Evolutionary conservation across 1,140 invertebrate genomes (phyloP).

Genomic region (Octopus bimaculoides): DNA sequence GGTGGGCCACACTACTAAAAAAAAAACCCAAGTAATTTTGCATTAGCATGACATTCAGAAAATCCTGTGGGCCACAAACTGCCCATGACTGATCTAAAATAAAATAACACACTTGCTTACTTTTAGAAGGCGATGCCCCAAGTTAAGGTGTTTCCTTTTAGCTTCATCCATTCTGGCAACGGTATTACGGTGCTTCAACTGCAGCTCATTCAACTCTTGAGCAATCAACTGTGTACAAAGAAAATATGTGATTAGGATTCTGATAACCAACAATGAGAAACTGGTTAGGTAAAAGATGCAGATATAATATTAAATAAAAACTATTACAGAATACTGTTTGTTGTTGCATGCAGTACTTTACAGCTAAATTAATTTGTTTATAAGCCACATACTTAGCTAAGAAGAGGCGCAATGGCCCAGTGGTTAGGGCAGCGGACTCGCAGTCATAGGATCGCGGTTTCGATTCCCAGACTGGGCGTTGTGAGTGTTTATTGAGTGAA

Average conservation of each 20-base stretch:
- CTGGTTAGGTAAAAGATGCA: neutral
- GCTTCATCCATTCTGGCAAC: slow-evolving; percentile 73
- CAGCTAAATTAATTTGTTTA: too few species aligned
- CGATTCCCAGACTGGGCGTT: too few species aligned
- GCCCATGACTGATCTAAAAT: neutral
- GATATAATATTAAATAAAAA: neutral
- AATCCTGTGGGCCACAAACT: neutral
- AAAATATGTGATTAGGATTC: neutral
- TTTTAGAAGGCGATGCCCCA: slow-evolving; percentile 75
- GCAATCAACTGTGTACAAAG: slow-evolving; percentile 61
- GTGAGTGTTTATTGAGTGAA: too few species aligned
- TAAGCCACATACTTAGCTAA: too few species aligned
- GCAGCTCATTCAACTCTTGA: slow-evolving; percentile 73
- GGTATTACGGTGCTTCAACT: slow-evolving; percentile 70
- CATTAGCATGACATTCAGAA: too few species aligned
- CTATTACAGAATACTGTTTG: neutral
- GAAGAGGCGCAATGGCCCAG: too few species aligned
- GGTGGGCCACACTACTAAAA: too few species aligned
- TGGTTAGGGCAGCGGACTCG: too few species aligned
- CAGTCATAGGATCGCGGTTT: too few species aligned
- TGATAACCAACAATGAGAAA: neutral
- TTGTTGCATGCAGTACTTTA: neutral
- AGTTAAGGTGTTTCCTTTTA: slow-evolving; percentile 71
- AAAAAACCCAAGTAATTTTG: too few species aligned
- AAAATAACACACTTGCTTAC: slow-evolving; percentile 51